A percentile compares a stretch with the other conserved stretches of the same genome.
phyloP scores from a whole-genome alignment of 2,888 invertebrate species.

The Meta bourneti region DNA sequence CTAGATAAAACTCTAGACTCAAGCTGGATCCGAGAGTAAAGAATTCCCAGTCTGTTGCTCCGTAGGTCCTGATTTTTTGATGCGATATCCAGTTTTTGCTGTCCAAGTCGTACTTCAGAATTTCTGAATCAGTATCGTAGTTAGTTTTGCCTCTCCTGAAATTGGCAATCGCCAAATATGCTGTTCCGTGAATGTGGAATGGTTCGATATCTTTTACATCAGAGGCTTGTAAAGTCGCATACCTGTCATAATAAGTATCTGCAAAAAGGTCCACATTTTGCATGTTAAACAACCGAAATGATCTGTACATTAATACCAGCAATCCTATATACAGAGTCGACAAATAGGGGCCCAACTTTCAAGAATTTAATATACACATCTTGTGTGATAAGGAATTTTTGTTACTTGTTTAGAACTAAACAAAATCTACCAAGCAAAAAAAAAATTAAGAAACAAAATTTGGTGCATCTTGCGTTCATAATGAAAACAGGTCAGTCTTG shows the following conservation, averaged over 20 bases:
- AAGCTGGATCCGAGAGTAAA: constrained; percentile 67
- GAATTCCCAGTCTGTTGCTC: constrained; percentile 76
- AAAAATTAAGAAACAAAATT: too few species aligned
- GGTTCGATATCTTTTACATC: constrained; percentile 77
- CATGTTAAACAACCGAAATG: background rate
- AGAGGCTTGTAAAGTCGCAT: constrained; percentile 60
- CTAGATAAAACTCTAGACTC: constrained; percentile 73
- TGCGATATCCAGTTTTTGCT: constrained; percentile 54
- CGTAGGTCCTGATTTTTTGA: constrained; percentile 75
- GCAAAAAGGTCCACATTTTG: background rate
- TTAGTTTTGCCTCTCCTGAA: constrained; percentile 53
- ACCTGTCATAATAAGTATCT: constrained; percentile 76
- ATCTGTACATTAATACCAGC: too few species aligned
- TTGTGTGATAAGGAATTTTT: too few species aligned
- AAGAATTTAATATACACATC: too few species aligned
- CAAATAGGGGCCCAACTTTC: too few species aligned
- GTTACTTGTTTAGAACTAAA: too few species aligned
- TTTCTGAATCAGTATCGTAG: constrained; percentile 75
- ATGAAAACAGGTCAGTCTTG: too few species aligned
- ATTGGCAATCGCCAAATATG: constrained; percentile 76
- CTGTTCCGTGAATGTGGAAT: constrained; percentile 74
- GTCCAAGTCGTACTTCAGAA: constrained; percentile 71
- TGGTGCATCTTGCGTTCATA: too few species aligned
- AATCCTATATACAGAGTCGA: too few species aligned
- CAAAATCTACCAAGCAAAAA: too few species aligned